Percentiles rank a stretch among this genome's conserved stretches.
phyloP scores from a whole-genome alignment of 2,888 invertebrate genomes.

The Agrochola macilenta region DNA sequence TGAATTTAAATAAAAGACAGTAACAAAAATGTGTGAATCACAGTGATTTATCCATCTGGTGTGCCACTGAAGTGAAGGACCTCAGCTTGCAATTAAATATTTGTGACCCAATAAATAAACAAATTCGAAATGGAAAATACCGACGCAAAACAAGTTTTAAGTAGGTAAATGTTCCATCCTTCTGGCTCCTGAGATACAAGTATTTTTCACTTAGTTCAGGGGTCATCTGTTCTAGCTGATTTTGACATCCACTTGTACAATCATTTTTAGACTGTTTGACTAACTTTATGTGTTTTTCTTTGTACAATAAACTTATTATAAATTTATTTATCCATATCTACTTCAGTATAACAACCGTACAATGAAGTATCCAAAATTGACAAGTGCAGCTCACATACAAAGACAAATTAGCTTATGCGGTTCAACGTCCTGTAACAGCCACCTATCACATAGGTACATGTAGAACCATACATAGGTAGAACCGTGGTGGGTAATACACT shows the following conservation, averaged over 20 bases:
- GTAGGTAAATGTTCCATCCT: neutral
- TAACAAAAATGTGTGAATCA: neutral
- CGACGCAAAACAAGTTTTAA: neutral
- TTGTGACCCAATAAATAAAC: neutral
- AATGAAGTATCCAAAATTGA: slow-evolving; percentile 43
- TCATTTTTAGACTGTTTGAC: too few species aligned
- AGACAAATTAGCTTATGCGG: slow-evolving; percentile 61
- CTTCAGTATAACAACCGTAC: neutral
- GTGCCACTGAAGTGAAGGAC: neutral
- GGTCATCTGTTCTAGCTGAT: too few species aligned
- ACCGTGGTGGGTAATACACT: slow-evolving; percentile 54
- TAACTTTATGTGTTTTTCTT: too few species aligned
- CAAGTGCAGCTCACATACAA: slow-evolving; percentile 42
- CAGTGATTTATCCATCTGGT: neutral
- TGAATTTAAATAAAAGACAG: neutral
- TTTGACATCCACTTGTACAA: too few species aligned
- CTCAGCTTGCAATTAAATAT: neutral
- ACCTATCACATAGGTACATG: slow-evolving; percentile 27
- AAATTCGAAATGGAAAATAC: neutral
- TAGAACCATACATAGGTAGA: slow-evolving; percentile 19
- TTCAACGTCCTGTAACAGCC: slow-evolving; percentile 53
- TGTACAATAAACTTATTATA: too few species aligned
- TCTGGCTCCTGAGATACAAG: too few species aligned
- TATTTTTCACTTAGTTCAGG: too few species aligned
- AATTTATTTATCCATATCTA: neutral